phyloP scores from a whole-genome alignment of 2,113 vertebrate species.

The Syngnathus floridae region DNA sequence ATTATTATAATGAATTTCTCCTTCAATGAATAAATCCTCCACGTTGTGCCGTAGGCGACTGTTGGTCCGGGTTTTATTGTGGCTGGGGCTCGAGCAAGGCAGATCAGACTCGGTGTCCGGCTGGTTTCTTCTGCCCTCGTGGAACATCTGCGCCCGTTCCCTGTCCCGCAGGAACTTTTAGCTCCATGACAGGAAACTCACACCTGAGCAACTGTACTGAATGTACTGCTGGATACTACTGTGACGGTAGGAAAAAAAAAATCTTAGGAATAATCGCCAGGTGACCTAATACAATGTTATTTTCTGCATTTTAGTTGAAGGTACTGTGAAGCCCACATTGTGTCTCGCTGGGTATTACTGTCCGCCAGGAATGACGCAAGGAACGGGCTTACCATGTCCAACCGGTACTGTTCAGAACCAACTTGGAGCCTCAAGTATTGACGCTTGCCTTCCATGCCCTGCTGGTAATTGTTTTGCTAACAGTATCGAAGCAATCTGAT shows the following conservation, averaged over 20 bases:
- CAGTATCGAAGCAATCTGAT: neutral
- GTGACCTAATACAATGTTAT: neutral
- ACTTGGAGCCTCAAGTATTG: conserved; percentile 58
- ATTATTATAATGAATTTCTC: neutral
- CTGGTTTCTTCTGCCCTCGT: conserved; percentile 74
- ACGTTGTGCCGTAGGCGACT: conserved; percentile 57
- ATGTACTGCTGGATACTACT: conserved; percentile 72
- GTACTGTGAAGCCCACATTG: conserved; percentile 48
- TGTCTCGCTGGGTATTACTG: conserved; percentile 81
- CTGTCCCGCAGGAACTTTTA: conserved; percentile 73
- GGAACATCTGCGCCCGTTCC: conserved; percentile 62
- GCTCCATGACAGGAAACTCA: conserved; percentile 53
- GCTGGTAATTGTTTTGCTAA: conserved; percentile 65
- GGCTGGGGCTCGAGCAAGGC: conserved; percentile 65
- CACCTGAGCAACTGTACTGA: conserved; percentile 64
- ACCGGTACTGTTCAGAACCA: conserved; percentile 75
- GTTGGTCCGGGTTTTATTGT: conserved; percentile 71
- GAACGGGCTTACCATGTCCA: conserved; percentile 74
- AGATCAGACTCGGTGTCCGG: conserved; percentile 64
- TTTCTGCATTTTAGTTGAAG: conserved; percentile 52
- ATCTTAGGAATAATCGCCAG: no score
- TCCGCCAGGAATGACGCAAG: conserved; percentile 65
- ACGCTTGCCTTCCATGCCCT: conserved; percentile 78
- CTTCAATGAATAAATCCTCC: neutral
- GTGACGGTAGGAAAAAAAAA: conserved; percentile 52